Base-by-base conservation (phyloP, 1,140 invertebrate genomes). In the Archegozetes longisetosus region DNA sequence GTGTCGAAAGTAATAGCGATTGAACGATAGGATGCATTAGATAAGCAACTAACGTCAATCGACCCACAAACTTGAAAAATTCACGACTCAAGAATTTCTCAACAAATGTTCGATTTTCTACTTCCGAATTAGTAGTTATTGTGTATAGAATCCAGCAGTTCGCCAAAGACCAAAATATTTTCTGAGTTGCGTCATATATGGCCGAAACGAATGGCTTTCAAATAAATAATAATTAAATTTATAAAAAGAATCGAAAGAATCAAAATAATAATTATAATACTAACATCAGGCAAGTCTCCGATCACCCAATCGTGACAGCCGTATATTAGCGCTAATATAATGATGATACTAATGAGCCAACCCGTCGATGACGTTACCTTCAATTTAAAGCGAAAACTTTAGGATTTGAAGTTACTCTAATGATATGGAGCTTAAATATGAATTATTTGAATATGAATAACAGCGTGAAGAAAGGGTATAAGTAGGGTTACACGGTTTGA, bases 251-350 rank as follows among this genome's bases (percentile, higher is more conserved):
- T 29, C 9, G 22, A 9, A 22, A n/a, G 12, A 20, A 26, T 17
- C 6, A 23, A 55, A 22, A 55, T 22, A 61, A 6, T 17, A 4
- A 46, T 58, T 55, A 26, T 9, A 12, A 26, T 3, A 61, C 60
- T 61, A n/a, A 61, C 60, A 23, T 53, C 54, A 4, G 61, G 61
- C 20, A 62, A 27, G 6, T 62, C 47, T 6, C 61, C 61, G 1
- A 51, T 1, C 3, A 60, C 49, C 61, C 61, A 62, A 47, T 53
- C 47, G 47, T 62, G 47, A 32, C 25, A 53, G n/a, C 20, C 17
- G 23, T 60, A 62, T 12, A 54, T 59, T 13, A 62, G 24, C 3
- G 9, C 27, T 17, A 29, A 14, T 3, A 62, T 54, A 14, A 29
- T 50, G 3, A 48, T 12, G 22, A 62, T 20, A 55, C 54, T 32